A percentile compares a stretch with the other conserved stretches of the same genome.
These are phyloP conservation scores for Gonocerus acuteangulatus DNA, from an alignment of 2,888 invertebrate species.

Conservation along the genomic window DNA sequence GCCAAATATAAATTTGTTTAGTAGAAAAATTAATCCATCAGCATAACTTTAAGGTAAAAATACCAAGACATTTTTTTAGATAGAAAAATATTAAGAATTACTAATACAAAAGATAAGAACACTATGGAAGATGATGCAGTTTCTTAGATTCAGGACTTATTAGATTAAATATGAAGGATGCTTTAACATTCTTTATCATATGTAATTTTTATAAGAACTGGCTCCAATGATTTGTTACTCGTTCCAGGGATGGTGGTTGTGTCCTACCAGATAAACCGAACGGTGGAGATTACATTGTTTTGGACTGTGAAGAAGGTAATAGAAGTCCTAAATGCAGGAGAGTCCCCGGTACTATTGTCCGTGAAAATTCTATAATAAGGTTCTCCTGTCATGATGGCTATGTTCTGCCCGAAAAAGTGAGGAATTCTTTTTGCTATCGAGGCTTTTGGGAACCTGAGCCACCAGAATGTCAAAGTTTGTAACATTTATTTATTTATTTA, in stretches of 20 bases:
- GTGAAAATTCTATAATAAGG: constrained; percentile 38
- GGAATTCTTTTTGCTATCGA: constrained; percentile 38
- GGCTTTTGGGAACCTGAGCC: constrained; percentile 38
- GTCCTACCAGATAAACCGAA: constrained; percentile 28
- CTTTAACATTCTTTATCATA: neutral
- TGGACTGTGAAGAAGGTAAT: constrained; percentile 20
- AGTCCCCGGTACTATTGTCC: constrained; percentile 39
- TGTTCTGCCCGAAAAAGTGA: constrained; percentile 38
- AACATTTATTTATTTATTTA: too few species aligned
- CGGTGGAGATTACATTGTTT: constrained; percentile 27
- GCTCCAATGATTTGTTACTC: neutral
- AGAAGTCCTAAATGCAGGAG: constrained; percentile 35
- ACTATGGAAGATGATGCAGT: too few species aligned
- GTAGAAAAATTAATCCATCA: too few species aligned
- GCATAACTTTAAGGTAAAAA: too few species aligned
- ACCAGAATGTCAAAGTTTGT: constrained; percentile 35
- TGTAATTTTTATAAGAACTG: too few species aligned
- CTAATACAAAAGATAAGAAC: too few species aligned
- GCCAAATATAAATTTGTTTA: too few species aligned
- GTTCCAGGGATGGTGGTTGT: constrained; percentile 9
- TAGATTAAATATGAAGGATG: too few species aligned
- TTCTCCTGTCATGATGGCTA: constrained; percentile 40
- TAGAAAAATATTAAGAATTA: too few species aligned
- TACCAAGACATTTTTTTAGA: too few species aligned
- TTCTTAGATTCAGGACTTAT: too few species aligned